Evolutionary conservation across 2,888 invertebrate genomes (phyloP).

Genomic region (Drosophila pseudotakahashii): DNA sequence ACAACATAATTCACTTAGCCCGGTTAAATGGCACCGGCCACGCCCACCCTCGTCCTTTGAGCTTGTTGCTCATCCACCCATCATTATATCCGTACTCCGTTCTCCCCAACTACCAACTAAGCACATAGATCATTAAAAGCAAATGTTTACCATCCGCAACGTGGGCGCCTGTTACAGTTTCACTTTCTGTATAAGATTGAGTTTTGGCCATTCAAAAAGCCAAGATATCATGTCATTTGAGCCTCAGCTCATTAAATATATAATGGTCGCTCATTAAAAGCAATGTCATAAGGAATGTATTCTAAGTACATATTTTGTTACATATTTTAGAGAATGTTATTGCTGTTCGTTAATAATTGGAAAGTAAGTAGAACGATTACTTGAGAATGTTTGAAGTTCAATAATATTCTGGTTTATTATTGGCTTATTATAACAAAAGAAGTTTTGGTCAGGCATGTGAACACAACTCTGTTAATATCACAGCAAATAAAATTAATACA

Average conservation of each 20-base stretch:
- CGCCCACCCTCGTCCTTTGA: constrained; percentile 7
- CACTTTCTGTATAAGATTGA: background rate
- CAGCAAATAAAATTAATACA: too few relatives aligned
- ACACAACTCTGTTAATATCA: too few relatives aligned
- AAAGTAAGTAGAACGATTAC: too few relatives aligned
- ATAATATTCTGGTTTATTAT: too few relatives aligned
- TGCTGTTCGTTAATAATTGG: background rate
- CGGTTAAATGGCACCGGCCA: constrained; percentile 35
- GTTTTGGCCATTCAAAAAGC: background rate
- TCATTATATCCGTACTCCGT: background rate
- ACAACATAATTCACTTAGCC: constrained; percentile 61
- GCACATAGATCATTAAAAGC: constrained; percentile 70
- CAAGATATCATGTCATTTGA: constrained; percentile 20
- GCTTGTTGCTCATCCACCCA: constrained; percentile 4
- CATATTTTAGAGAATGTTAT: background rate
- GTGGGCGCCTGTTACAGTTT: constrained; percentile 47
- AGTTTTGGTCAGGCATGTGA: too few relatives aligned
- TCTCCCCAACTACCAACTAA: background rate
- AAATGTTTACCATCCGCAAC: constrained; percentile 59
- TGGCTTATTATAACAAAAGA: too few relatives aligned
- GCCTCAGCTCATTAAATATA: constrained; percentile 24
- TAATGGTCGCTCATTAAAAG: constrained; percentile 15
- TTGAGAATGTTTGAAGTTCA: too few relatives aligned
- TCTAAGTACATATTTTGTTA: background rate
- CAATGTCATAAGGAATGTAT: background rate